phyloP scores from a whole-genome alignment of 2,888 invertebrate genomes.

The Melanargia galathea region DNA sequence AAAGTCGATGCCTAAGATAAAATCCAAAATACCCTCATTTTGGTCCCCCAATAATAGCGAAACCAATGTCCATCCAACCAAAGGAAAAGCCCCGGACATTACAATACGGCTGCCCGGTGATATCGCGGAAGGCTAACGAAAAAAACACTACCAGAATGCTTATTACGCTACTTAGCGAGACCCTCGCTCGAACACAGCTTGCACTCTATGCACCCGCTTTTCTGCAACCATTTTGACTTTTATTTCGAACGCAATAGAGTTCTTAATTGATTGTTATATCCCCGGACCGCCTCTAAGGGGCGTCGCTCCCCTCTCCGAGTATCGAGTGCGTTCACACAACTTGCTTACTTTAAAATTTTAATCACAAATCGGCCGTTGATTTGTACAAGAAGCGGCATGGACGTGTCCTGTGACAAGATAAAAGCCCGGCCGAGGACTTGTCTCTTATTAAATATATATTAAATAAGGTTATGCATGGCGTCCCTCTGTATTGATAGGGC shows the following conservation, averaged over 20 bases:
- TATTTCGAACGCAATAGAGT: constrained; percentile 43
- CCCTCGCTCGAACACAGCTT: constrained; percentile 65
- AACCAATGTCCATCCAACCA: constrained; percentile 29
- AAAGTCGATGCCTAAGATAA: background rate
- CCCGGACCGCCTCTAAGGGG: constrained; percentile 77
- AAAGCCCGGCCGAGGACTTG: constrained; percentile 44
- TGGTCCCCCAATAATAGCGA: constrained; percentile 29
- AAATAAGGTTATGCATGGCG: constrained; percentile 20
- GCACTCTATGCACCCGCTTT: constrained; percentile 65
- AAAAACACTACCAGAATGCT: constrained; percentile 65
- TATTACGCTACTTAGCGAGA: constrained; percentile 68
- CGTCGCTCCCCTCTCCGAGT: constrained; percentile 70
- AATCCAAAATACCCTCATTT: constrained; percentile 7
- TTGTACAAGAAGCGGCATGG: constrained; percentile 69
- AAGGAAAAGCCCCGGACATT: constrained; percentile 27
- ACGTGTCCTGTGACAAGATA: constrained; percentile 58
- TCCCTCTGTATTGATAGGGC: constrained; percentile 17
- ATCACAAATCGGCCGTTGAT: constrained; percentile 72
- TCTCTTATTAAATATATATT: constrained; percentile 32
- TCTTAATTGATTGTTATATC: constrained; percentile 42
- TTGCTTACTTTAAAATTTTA: constrained; percentile 77
- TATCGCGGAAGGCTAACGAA: constrained; percentile 53
- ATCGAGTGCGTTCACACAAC: constrained; percentile 56
- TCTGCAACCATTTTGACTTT: constrained; percentile 39
- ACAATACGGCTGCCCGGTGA: constrained; percentile 33